Base-by-base conservation (phyloP, 92 coral and sea anemone species). In the Phenganax stokvisi region DNA sequence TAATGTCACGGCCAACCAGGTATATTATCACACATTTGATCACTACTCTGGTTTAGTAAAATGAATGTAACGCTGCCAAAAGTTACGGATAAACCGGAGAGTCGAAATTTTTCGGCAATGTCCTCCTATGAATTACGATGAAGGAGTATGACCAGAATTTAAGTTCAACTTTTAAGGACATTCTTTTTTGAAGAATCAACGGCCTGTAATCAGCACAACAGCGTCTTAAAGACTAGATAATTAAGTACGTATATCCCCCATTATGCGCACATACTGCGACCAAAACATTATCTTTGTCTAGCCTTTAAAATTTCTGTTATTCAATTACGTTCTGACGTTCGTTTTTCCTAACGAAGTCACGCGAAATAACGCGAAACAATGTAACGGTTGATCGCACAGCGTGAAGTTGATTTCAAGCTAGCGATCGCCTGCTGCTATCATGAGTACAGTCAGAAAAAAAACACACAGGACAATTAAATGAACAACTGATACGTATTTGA, bases 331-430 rank as follows among this genome's bases (percentile, higher is more conserved):
- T 10, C 37, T 64, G 70, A 68, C 73, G 73, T 37, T 30, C 53
- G 73, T 30, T 37, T 28, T 37, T 68, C 53, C 47, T 68, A 8
- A 68, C 30, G 11, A 16, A 68, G 52, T 8, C 16, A 68, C 73
- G 73, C 73, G 29, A 68, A 17, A 37, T 51, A 25, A 12, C 12
- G 29, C 31, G n/a, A 53, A 68, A 68, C 73, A 68, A 68, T 68
- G 73, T 37, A 30, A 68, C 73, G 52, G 73, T 68, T 37, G 53
- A 30, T 16, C 73, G 47, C 73, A n/a, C 73, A 28, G 73, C 73
- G 20, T 68, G 73, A 37, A 16, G 2, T 68, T 37, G 13, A 68
- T 68, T 68, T 12, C 7, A 68, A 51, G 47, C 73, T 52, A 16
- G 15, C 47, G 73, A 9, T 11, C 12, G 3, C 73, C 13, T 10